These are phyloP conservation scores for Xylota segnis DNA, from an alignment of 2,888 invertebrate species.

Conservation along the genomic window DNA sequence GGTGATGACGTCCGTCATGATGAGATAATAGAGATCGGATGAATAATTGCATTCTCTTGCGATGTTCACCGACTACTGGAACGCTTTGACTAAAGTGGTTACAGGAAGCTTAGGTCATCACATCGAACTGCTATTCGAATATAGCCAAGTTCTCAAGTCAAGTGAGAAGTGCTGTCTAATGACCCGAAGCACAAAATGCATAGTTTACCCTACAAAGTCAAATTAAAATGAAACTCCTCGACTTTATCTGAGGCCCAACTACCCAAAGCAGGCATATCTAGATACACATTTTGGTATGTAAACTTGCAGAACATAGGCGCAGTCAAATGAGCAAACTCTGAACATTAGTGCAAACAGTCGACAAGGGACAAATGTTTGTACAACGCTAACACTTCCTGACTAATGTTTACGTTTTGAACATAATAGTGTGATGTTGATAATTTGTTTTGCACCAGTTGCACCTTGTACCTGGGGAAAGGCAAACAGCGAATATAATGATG, in stretches of 20 bases:
- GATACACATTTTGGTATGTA: constrained; percentile 7
- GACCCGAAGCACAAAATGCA: neutral
- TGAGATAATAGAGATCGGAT: neutral
- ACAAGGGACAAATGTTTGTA: constrained; percentile 22
- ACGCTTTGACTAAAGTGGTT: neutral
- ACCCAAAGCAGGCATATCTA: neutral
- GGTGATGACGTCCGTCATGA: neutral
- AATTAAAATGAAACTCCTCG: neutral
- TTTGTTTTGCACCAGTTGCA: constrained; percentile 4
- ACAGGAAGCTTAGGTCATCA: neutral
- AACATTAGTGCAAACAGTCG: constrained; percentile 20
- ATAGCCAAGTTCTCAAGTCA: too few species aligned
- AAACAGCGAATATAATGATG: constrained; percentile 4
- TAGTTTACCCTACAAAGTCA: neutral
- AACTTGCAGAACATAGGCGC: constrained; percentile 11
- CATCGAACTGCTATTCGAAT: too few species aligned
- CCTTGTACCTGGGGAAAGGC: neutral
- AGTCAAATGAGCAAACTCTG: constrained; percentile 22
- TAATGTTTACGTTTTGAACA: constrained; percentile 32
- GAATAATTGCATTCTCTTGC: neutral
- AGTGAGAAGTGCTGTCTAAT: neutral
- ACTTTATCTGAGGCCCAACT: neutral
- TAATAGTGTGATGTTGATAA: constrained; percentile 15
- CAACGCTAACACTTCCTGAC: constrained; percentile 11
- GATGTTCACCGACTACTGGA: neutral